Conservation (phyloP, 2,888 invertebrate species). For the Camponotus fellah region DNA sequence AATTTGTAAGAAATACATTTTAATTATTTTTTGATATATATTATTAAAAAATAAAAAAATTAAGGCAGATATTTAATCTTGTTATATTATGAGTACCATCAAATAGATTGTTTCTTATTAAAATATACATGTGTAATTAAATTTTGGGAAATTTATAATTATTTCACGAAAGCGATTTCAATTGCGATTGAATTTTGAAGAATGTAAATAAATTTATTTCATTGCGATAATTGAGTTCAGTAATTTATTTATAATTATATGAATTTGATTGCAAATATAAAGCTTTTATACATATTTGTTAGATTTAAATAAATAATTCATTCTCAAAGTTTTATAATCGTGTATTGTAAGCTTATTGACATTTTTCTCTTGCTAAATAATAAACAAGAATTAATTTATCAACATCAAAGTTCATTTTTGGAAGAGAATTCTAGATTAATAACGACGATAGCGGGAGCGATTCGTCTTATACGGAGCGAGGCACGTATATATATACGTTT, state of each 20-base stretch:
- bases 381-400: constrained; percentile 4
- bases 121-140: not conserved
- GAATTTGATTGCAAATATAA: constrained; percentile 11
- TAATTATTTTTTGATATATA: not conserved
- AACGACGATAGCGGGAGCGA: constrained; percentile 10
- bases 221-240: not conserved
- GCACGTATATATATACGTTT: not conserved
- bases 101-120: not conserved
- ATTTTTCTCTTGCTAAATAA: not conserved
- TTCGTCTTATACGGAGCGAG: not conserved
- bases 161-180: not conserved
- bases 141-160: not conserved
- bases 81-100: not conserved
- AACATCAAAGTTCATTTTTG: not conserved
- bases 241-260: not conserved
- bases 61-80: not conserved
- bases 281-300: not conserved
- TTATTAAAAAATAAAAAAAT: not conserved
- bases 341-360: not conserved
- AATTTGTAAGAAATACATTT: not conserved
- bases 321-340: not conserved
- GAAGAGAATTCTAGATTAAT: not conserved
- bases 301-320: not conserved
- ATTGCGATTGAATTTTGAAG: not conserved
- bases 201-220: not conserved